phyloP scores from a whole-genome alignment of 2,888 invertebrate genomes.

The Philaethria dido region DNA sequence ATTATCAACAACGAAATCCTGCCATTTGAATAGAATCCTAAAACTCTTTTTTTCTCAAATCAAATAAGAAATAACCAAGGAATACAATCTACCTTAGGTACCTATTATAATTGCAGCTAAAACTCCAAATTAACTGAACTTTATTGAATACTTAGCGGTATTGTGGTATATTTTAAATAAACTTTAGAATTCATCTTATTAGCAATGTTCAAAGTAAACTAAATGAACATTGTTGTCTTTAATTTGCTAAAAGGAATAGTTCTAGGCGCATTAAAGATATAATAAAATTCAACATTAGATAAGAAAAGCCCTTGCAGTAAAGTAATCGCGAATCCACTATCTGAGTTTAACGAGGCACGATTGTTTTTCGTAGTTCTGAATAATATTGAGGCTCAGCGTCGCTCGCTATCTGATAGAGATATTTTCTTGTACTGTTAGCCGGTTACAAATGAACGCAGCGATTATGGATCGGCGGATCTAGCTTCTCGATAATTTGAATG shows the following conservation, averaged over 20 bases:
- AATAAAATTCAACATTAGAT: conserved; percentile 52
- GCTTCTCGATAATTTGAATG: conserved; percentile 80
- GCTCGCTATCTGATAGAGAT: conserved; percentile 77
- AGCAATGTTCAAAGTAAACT: conserved; percentile 5
- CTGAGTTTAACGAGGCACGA: conserved; percentile 81
- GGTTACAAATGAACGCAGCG: conserved; percentile 81
- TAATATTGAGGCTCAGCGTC: conserved; percentile 80
- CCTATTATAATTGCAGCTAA: too few relatives aligned
- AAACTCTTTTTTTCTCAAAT: neutral
- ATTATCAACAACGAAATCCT: too few relatives aligned
- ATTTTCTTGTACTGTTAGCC: conserved; percentile 79
- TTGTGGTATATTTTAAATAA: neutral
- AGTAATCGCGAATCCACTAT: conserved; percentile 73
- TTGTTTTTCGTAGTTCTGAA: conserved; percentile 83
- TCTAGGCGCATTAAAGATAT: conserved; percentile 46
- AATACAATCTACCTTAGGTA: too few relatives aligned
- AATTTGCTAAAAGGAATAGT: conserved; percentile 36
- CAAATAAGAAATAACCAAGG: too few relatives aligned
- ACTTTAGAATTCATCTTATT: conserved; percentile 5
- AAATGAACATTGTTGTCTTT: conserved; percentile 23
- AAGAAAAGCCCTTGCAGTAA: conserved; percentile 55
- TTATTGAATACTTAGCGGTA: neutral
- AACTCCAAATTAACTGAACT: too few relatives aligned
- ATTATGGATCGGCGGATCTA: conserved; percentile 80
- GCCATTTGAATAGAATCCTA: neutral